These are phyloP conservation scores for Macaria liturata DNA, from an alignment of 2,888 invertebrate genomes.

Conservation along the genomic window DNA sequence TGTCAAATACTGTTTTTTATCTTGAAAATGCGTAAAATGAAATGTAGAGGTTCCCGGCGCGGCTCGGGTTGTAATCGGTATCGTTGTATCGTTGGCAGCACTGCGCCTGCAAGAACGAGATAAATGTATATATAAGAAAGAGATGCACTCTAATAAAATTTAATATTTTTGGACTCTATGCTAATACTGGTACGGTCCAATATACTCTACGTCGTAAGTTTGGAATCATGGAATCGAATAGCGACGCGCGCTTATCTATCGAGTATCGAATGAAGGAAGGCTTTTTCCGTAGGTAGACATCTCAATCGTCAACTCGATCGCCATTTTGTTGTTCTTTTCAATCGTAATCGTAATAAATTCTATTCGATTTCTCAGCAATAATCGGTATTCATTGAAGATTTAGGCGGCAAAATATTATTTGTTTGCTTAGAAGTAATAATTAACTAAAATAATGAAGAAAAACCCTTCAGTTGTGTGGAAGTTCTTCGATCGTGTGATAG, in stretches of 20 bases:
- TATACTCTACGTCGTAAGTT: too few relatives aligned
- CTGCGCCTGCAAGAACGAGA: too few relatives aligned
- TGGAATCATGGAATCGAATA: too few relatives aligned
- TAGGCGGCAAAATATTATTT: slow-evolving; percentile 56
- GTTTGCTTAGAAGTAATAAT: slow-evolving; percentile 24
- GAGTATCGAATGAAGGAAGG: slow-evolving; percentile 44
- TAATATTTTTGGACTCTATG: too few relatives aligned
- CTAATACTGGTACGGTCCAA: too few relatives aligned
- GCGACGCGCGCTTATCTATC: slow-evolving; percentile 32
- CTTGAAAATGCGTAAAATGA: too few relatives aligned
- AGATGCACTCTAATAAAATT: too few relatives aligned
- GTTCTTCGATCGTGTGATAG: slow-evolving; percentile 70
- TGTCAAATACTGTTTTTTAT: too few relatives aligned
- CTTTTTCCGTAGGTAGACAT: slow-evolving; percentile 12
- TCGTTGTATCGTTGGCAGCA: too few relatives aligned
- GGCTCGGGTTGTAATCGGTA: too few relatives aligned
- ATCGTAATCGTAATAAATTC: slow-evolving; percentile 55
- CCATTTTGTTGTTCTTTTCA: slow-evolving; percentile 54
- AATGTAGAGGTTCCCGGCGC: too few relatives aligned
- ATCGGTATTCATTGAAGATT: slow-evolving; percentile 37
- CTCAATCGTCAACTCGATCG: slow-evolving; percentile 51
- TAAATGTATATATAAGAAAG: too few relatives aligned
- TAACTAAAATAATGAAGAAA: slow-evolving; percentile 66
- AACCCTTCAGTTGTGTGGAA: slow-evolving; percentile 73
- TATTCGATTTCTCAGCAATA: slow-evolving; percentile 59